phyloP scores from a whole-genome alignment of 2,888 invertebrate species.

The Apamea monoglypha region DNA sequence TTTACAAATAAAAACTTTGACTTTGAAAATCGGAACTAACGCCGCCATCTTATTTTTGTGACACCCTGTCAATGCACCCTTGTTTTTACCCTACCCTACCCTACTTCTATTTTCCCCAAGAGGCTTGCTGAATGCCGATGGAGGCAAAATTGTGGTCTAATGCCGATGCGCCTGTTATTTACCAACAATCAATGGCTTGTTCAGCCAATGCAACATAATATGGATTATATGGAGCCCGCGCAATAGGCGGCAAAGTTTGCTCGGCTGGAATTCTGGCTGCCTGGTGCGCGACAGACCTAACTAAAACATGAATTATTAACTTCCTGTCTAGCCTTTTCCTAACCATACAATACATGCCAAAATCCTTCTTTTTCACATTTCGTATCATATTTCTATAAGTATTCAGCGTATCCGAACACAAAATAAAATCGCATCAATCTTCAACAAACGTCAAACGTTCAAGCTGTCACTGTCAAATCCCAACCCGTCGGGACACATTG shows the following conservation, averaged over 20 bases:
- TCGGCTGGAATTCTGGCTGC: neutral
- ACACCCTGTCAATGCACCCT: no score
- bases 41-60: no score
- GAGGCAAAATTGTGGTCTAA: neutral
- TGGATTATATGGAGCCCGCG: neutral
- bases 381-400: neutral
- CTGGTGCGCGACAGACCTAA: neutral
- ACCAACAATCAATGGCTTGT: neutral
- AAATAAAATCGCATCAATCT: constrained; percentile 43
- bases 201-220: neutral
- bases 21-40: no score
- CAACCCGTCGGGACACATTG: constrained; percentile 43
- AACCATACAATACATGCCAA: neutral
- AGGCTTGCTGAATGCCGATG: neutral
- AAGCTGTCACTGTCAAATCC: constrained; percentile 53
- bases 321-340: neutral
- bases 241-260: neutral
- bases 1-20: no score
- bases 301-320: neutral
- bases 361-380: neutral
- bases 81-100: no score
- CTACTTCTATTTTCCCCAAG: neutral
- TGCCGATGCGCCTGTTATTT: neutral
- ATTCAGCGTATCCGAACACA: constrained; percentile 33
- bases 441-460: constrained; percentile 28